Conservation (phyloP, 35 echinoderm and acorn worm species). For the Eucidaris tribuloides region DNA sequence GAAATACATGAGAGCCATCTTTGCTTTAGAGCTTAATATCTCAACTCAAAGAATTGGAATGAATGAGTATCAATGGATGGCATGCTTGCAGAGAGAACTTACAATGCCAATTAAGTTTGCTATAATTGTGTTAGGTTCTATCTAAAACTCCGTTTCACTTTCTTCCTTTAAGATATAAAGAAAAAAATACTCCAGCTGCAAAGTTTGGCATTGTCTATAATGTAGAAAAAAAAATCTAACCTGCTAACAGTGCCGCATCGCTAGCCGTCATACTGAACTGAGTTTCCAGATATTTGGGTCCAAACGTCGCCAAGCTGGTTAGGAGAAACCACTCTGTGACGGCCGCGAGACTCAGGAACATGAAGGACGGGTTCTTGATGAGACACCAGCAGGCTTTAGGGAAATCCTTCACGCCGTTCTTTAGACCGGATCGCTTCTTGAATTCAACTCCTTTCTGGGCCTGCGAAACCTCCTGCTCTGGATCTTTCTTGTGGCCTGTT, state of each 20-base stretch:
- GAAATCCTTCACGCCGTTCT: slow-evolving; percentile 48
- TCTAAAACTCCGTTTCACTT: neutral
- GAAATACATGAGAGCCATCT: too few species aligned
- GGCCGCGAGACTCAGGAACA: slow-evolving; percentile 53
- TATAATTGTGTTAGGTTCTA: neutral
- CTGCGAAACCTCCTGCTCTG: slow-evolving; percentile 24
- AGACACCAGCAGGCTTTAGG: slow-evolving; percentile 45
- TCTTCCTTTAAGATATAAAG: neutral
- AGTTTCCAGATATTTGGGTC: slow-evolving; percentile 75
- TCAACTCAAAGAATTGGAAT: too few species aligned
- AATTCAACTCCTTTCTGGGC: slow-evolving; percentile 61
- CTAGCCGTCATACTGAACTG: slow-evolving; percentile 59
- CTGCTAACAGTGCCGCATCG: slow-evolving; percentile 74
- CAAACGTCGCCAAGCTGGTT: slow-evolving; percentile 71
- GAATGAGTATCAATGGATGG: too few species aligned
- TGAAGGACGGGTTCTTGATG: slow-evolving; percentile 62
- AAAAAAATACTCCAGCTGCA: too few species aligned
- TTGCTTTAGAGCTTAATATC: too few species aligned
- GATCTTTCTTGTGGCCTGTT: slow-evolving; percentile 32
- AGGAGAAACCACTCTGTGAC: slow-evolving; percentile 76
- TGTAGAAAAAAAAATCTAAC: slow-evolving; percentile 13
- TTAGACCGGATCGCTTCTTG: slow-evolving; percentile 33
- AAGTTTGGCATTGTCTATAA: neutral
- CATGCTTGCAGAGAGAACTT: too few species aligned
- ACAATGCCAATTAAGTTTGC: neutral